These are phyloP conservation scores for Clarias gariepinus DNA, from an alignment of 2,113 vertebrate species.

Conservation along the genomic window DNA sequence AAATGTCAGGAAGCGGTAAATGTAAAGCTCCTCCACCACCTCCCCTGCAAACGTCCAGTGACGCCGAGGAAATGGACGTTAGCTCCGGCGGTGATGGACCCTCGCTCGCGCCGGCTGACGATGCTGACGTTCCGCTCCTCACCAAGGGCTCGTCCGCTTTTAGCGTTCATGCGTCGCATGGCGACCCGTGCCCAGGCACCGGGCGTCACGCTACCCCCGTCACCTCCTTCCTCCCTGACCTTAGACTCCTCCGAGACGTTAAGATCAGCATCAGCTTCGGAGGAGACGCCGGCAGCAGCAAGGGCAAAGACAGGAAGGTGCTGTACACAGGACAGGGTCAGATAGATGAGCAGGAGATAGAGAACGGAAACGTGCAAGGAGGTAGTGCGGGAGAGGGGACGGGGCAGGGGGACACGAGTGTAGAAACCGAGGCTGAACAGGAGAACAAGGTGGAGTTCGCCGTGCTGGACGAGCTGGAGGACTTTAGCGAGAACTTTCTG, in stretches of 20 bases:
- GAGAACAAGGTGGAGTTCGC: constrained; percentile 98
- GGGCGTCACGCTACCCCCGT: constrained; percentile 91
- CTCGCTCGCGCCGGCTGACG: constrained; percentile 91
- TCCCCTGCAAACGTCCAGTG: constrained; percentile 99
- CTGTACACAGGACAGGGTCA: constrained; percentile 89
- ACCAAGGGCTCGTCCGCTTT: constrained; percentile 85
- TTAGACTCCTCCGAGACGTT: constrained; percentile 95
- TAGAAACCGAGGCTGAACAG: constrained; percentile 82
- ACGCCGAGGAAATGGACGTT: constrained; percentile 99
- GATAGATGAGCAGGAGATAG: constrained; percentile 73
- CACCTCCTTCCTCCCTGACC: constrained; percentile 91
- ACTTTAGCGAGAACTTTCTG: constrained; percentile 95
- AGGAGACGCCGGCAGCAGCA: constrained; percentile 82
- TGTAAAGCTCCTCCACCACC: constrained; percentile 98
- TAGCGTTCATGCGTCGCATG: constrained; percentile 73
- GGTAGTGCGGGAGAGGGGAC: constrained; percentile 72
- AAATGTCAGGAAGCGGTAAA: constrained; percentile 76
- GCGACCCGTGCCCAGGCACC: constrained; percentile 87
- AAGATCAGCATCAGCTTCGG: constrained; percentile 96
- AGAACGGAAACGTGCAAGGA: constrained; percentile 89
- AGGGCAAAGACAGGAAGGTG: constrained; percentile 94
- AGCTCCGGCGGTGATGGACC: constrained; percentile 99
- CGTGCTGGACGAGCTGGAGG: constrained; percentile 96
- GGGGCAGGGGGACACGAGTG: constrained; percentile 66
- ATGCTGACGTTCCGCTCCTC: constrained; percentile 81